Conservation (phyloP, 2,113 vertebrate genomes). For the Philantomba maxwellii region DNA sequence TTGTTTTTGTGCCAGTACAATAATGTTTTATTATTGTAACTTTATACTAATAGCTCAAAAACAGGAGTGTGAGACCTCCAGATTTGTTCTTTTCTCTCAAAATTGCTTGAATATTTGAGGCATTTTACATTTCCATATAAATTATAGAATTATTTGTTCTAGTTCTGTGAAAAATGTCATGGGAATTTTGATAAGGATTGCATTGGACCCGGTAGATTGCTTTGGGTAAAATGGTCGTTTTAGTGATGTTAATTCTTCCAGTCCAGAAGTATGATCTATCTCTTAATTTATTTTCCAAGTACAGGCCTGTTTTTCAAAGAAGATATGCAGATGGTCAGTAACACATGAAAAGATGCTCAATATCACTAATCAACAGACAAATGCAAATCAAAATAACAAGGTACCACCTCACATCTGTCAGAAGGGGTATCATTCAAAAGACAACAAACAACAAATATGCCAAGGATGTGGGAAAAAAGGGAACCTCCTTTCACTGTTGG, state of each 20-base stretch:
- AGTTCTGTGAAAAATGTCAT: neutral
- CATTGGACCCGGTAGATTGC: neutral
- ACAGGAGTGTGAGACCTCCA: neutral
- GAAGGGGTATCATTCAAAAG: neutral
- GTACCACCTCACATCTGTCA: neutral
- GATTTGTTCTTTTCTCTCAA: neutral
- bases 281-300: neutral
- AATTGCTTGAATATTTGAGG: neutral
- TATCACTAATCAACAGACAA: neutral
- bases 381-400: neutral
- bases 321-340: neutral
- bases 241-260: neutral
- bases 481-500: neutral
- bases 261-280: neutral
- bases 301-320: neutral
- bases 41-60: neutral
- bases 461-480: neutral
- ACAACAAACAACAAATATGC: neutral
- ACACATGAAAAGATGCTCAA: neutral
- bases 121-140: neutral
- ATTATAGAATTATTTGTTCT: neutral
- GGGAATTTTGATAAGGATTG: neutral
- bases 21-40: neutral
- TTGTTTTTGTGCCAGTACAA: neutral
- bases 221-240: neutral